Base-by-base conservation (phyloP, 2,888 invertebrate genomes). In the Diarsia brunnea region DNA sequence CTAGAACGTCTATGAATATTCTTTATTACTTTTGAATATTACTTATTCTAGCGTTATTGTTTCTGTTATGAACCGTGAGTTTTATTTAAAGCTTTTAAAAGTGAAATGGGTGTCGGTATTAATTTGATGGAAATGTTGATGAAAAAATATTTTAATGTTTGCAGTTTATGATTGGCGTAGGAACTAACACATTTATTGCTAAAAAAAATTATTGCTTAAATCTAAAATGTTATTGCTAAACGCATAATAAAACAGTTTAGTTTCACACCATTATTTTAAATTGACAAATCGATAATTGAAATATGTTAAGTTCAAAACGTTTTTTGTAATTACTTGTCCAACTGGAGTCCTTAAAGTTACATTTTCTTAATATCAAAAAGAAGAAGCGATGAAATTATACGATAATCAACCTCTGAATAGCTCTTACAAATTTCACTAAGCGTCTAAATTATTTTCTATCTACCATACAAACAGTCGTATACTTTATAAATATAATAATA, bases 1-100 rank as follows among this genome's bases (percentile, higher is more conserved):
- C 58, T 75, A 51, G 71, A 78, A 85, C 51, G 16, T 31, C 69
- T 70, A 58, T 82, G 64, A 77, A 82, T 82, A 82, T 85, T 78
- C 47, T 86, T 73, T 84, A 86, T 84, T 72, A 67, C 84, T 65
- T 65, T 68, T 63, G 51, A 71, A 83, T 66, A 78, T 84, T 74
- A 74, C 31, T 49, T 70, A 65, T 82, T 75, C 24, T 79, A 38
- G 55, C 45, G n/a, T 47, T 79, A 79, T 79, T 69, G 79, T 49
- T 79, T 11, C 16, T 70, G 24, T 27, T 78, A 5, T 63, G 38
- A 53, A 27, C 5, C 14, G 45, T 38, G 16, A 14, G 31, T 68
- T 78, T 78, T 31, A 58, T 83, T 69, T 47, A 24, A 79, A 64
- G n/a, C 21, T 53, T 58, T 78, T n/a, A 47, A 51, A n/a, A 82